Percentiles rank a stretch among this genome's conserved stretches.
These are phyloP conservation scores for Batillaria attramentaria DNA, from an alignment of 1,140 invertebrate species.

Conservation along the genomic window DNA sequence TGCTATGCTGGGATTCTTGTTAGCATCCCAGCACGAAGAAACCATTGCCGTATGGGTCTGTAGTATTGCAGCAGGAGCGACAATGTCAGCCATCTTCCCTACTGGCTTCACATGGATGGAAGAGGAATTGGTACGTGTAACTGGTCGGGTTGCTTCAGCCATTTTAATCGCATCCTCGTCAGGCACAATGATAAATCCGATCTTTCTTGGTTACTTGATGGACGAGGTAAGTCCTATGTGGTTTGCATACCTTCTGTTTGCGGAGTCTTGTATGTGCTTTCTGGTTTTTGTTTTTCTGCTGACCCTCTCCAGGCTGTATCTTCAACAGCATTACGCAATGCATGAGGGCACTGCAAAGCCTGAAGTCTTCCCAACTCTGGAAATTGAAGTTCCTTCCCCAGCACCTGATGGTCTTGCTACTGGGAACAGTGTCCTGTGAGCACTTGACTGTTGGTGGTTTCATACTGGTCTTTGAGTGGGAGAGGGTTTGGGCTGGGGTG, in stretches of 20 bases:
- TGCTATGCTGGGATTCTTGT: conserved; percentile 28
- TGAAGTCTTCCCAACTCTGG: too few relatives aligned
- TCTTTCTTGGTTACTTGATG: conserved; percentile 48
- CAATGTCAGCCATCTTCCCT: conserved; percentile 47
- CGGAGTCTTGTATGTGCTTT: conserved; percentile 38
- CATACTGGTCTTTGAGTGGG: too few relatives aligned
- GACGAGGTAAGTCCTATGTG: conserved; percentile 48
- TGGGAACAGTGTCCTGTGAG: too few relatives aligned
- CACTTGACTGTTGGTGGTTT: too few relatives aligned
- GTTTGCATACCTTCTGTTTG: conserved; percentile 48
- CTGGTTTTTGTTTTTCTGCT: conserved; percentile 31
- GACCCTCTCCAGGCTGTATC: conserved; percentile 36
- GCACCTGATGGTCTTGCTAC: too few relatives aligned
- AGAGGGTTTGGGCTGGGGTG: too few relatives aligned
- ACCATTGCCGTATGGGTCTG: conserved; percentile 34
- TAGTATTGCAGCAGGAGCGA: conserved; percentile 33
- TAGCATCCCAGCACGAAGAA: conserved; percentile 1
- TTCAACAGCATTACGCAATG: conserved; percentile 22
- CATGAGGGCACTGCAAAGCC: too few relatives aligned
- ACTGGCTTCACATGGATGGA: conserved; percentile 48
- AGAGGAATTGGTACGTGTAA: conserved; percentile 45
- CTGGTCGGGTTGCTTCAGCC: conserved; percentile 44
- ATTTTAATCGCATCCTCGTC: conserved; percentile 46
- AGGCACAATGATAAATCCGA: conserved; percentile 43
- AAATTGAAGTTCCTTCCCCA: too few relatives aligned